Conservation (phyloP, 2,888 invertebrate species). For the Sinhomidia bicolor region DNA sequence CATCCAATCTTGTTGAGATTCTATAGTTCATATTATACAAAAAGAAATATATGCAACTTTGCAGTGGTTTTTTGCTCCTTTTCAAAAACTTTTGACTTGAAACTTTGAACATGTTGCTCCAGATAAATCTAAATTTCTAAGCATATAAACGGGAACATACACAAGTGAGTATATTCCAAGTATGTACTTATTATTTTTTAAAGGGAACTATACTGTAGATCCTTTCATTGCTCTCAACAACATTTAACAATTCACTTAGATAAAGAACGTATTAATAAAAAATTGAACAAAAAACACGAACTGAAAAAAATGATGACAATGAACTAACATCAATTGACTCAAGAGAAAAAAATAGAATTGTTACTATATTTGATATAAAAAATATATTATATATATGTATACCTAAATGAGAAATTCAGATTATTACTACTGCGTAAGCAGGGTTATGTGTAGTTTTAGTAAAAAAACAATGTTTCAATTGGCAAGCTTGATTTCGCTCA, state of each 20-base stretch:
- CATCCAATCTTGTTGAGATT: not conserved
- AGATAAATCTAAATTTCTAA: not conserved
- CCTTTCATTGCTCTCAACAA: not conserved
- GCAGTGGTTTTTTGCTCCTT: constrained; percentile 31
- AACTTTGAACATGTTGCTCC: constrained; percentile 33
- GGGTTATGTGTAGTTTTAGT: not conserved
- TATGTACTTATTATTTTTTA: not conserved
- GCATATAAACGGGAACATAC: no score
- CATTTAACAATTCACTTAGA: not conserved
- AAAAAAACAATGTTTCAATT: not conserved
- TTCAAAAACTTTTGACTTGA: constrained; percentile 28
- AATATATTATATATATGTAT: not conserved
- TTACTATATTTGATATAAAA: constrained; percentile 44
- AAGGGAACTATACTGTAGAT: not conserved
- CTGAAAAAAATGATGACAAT: constrained; percentile 54
- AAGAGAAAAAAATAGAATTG: constrained; percentile 7
- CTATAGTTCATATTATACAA: not conserved
- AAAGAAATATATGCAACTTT: constrained; percentile 10
- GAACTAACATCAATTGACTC: constrained; percentile 54
- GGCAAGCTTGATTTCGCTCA: constrained; percentile 23
- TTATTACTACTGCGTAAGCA: not conserved
- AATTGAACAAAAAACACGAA: not conserved
- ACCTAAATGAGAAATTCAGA: not conserved
- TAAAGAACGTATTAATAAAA: no score
- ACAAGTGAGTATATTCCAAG: not conserved